Percentiles rank a stretch among this genome's conserved stretches.
Conservation (phyloP, 2,797 vertebrate species). For the Syndactyla subalaris region DNA sequence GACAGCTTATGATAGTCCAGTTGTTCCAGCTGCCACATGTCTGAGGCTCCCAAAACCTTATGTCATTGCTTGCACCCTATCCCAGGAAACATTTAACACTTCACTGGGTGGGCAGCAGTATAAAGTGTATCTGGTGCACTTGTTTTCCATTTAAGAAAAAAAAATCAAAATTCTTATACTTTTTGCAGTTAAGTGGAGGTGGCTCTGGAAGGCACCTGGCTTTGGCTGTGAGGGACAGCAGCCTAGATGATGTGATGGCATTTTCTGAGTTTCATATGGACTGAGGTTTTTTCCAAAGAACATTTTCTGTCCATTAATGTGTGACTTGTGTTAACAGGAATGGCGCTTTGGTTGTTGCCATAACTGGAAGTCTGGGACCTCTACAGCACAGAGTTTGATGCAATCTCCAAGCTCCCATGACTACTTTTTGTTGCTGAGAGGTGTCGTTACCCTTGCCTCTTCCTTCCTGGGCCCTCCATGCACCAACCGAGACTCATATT, state of each 20-base stretch:
- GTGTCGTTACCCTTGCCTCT: neutral
- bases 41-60: neutral
- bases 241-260: neutral
- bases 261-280: neutral
- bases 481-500: neutral
- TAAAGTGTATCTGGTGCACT: neutral
- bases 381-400: neutral
- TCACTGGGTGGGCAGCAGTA: neutral
- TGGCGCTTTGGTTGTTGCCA: neutral
- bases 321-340: neutral
- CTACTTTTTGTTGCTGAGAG: neutral
- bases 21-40: neutral
- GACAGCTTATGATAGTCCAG: neutral
- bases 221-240: neutral
- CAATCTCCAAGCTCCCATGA: neutral
- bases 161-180: neutral
- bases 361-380: neutral
- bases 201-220: neutral
- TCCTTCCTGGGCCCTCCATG: neutral
- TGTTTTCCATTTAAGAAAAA: neutral
- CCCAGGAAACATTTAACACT: slow-evolving; percentile 15
- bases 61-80: neutral
- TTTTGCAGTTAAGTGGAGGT: neutral
- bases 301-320: neutral
- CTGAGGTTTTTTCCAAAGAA: neutral